These are phyloP conservation scores for Cardinalis cardinalis DNA, from an alignment of 2,113 vertebrate genomes.

Conservation along the genomic window DNA sequence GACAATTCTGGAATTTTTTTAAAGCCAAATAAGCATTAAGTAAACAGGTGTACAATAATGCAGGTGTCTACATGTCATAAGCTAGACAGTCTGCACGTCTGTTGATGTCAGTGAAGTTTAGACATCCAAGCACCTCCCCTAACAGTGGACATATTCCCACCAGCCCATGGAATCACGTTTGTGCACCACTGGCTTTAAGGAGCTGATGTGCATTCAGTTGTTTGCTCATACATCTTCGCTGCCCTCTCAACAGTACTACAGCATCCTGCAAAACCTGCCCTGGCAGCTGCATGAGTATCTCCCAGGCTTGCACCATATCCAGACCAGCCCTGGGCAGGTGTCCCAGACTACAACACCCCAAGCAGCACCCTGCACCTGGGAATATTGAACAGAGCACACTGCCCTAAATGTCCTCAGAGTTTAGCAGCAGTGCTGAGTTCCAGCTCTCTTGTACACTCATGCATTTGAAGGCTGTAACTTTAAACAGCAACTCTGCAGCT, in stretches of 20 bases:
- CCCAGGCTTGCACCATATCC: neutral
- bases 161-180: neutral
- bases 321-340: neutral
- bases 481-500: neutral
- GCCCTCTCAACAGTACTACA: neutral
- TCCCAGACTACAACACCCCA: neutral
- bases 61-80: neutral
- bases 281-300: neutral
- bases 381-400: neutral
- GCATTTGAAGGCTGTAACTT: neutral
- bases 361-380: neutral
- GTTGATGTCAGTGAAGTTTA: neutral
- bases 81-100: rapidly evolving
- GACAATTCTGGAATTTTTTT: neutral
- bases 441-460: neutral
- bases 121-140: neutral
- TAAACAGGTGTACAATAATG: neutral
- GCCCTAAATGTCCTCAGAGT: neutral
- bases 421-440: neutral
- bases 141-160: neutral
- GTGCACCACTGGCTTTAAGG: neutral
- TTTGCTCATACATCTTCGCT: neutral
- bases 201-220: neutral
- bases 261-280: neutral
- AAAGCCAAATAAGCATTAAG: neutral